Evolutionary conservation across 2,113 vertebrate species (phyloP).

Genomic region (Grantiella picta): DNA sequence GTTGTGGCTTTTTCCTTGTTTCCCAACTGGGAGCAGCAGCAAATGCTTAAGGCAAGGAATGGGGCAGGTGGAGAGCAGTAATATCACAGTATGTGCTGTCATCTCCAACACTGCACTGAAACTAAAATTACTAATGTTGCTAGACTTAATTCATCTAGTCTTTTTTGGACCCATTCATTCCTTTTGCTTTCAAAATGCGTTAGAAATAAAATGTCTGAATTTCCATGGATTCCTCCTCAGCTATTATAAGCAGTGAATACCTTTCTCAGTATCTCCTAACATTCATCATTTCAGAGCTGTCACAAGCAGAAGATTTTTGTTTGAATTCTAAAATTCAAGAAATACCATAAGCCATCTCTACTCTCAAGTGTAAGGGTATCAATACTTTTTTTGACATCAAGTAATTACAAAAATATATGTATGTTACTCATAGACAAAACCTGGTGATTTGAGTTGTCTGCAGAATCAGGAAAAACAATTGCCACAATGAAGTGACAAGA

Average conservation of each 20-base stretch:
- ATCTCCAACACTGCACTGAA: background rate
- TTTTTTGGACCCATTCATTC: background rate
- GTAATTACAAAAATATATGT: background rate
- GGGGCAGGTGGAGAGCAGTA: background rate
- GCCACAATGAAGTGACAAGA: background rate
- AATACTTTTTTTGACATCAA: background rate
- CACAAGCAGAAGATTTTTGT: background rate
- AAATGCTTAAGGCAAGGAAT: background rate
- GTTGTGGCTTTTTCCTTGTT: background rate
- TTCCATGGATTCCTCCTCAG: background rate
- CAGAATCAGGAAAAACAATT: background rate
- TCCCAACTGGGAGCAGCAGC: background rate
- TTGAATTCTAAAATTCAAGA: background rate
- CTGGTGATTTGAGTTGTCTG: background rate
- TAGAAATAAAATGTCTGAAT: background rate
- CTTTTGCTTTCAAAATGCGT: background rate
- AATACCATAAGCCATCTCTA: background rate
- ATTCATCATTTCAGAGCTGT: background rate
- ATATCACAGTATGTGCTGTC: background rate
- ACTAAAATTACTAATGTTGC: background rate
- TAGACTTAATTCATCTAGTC: background rate
- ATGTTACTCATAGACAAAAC: background rate
- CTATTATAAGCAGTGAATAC: background rate
- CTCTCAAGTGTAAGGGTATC: background rate
- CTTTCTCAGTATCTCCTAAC: background rate